phyloP scores from a whole-genome alignment of 2,113 vertebrate genomes.

The Amphiprion percula region DNA sequence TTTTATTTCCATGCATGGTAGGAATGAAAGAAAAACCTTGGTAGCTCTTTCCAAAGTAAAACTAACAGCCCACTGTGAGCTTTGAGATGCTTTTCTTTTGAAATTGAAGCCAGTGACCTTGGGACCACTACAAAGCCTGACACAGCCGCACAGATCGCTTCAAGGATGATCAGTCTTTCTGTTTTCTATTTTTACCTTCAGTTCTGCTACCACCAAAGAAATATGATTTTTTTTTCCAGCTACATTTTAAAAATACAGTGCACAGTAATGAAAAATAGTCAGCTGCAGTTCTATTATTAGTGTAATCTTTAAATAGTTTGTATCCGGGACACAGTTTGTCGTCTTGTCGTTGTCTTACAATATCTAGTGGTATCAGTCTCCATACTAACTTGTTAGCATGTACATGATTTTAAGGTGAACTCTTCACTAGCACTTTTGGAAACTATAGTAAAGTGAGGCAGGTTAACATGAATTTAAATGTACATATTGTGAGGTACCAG shows the following conservation, averaged over 20 bases:
- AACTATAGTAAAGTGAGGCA: neutral
- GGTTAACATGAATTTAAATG: neutral
- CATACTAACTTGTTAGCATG: neutral
- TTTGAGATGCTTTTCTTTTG: slow-evolving; percentile 42
- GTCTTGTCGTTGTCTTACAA: neutral
- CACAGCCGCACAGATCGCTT: slow-evolving; percentile 34
- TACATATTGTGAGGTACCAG: neutral
- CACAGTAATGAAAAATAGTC: slow-evolving; percentile 7
- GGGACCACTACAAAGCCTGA: slow-evolving; percentile 45
- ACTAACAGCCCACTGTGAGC: slow-evolving; percentile 27
- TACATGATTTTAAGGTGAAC: neutral
- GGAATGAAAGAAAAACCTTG: slow-evolving; percentile 35
- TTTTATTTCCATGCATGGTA: slow-evolving; percentile 34
- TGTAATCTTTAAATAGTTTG: slow-evolving; percentile 13
- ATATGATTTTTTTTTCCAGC: neutral
- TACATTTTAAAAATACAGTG: slow-evolving; percentile 21
- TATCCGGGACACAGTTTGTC: slow-evolving; percentile 7
- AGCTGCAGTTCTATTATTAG: slow-evolving; percentile 33
- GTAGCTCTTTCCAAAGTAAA: slow-evolving; percentile 34
- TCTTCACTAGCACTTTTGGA: neutral
- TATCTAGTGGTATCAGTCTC: neutral
- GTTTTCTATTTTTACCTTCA: slow-evolving; percentile 67
- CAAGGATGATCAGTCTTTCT: slow-evolving; percentile 51
- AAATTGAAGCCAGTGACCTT: slow-evolving; percentile 41
- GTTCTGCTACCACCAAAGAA: slow-evolving; percentile 33